Evolutionary conservation across 2,888 invertebrate genomes (phyloP), one percentile per base, ranked within the genome.

Genomic region (Diarsia rubi): DNA sequence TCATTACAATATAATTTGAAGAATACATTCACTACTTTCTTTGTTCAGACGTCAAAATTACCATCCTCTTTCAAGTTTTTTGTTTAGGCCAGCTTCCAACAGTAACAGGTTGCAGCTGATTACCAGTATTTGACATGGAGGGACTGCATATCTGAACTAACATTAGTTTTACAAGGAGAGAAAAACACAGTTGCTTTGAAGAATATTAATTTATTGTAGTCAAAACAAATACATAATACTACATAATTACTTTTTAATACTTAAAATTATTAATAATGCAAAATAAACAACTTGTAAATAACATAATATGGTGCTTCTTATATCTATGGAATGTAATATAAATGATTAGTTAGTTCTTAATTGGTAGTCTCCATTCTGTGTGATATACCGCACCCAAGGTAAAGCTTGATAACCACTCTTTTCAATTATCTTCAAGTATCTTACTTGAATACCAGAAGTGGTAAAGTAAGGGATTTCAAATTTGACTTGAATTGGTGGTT

Each of bases 401-500:
- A 99, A 93, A 0, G 99, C 99, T 95, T 99, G 99, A 94, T 99
- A 99, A 0, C 99, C 99, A 94, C 99, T 99, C 96, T 99, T 99
- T 92, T 99, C 99, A 90, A 99, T 99, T 89, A 99, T 99, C 95
- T 99, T 99, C 92, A 99, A 96, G 92, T 99, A 99, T 73, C 99
- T 97, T 80, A 99, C 99, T 97, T 99, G 99, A 89, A 99, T 99
- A 52, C 99, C 99, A 44, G 99, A 99, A 49, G 99, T 99, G 0
- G 99, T 99, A 91, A 99, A 99, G 92, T 99, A 99, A 0, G 99
- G 99, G 89, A 99, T 99, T 96, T 99, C 99, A 97, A 99, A 99
- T 95, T 99, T 99, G 5, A 99, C 99, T 96, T 99, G 99, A 87
- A 99, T 99, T 0, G 99, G 99, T 63, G 99, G 99, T 93, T 98